Percentiles rank a stretch among this genome's conserved stretches.
These are phyloP conservation scores for Pardosa pseudoannulata DNA, from an alignment of 2,888 invertebrate species.

Conservation along the genomic window DNA sequence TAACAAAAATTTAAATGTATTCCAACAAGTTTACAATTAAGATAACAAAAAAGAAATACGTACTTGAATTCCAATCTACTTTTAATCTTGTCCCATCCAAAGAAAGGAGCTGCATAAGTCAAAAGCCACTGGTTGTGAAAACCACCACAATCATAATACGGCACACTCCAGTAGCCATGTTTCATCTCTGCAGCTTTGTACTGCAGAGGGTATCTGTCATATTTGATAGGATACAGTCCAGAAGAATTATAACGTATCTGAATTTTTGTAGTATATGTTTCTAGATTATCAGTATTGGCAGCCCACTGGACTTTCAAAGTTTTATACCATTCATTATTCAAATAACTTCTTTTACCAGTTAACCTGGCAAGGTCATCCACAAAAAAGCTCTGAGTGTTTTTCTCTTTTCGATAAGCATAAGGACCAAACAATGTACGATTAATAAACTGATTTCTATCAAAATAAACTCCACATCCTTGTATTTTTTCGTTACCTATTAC, in stretches of 20 bases:
- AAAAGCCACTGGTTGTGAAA: slow-evolving; percentile 95
- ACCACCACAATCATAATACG: slow-evolving; percentile 94
- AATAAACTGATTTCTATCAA: slow-evolving; percentile 96
- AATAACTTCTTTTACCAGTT: slow-evolving; percentile 82
- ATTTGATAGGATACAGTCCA: slow-evolving; percentile 87
- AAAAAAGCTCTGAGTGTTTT: slow-evolving; percentile 90
- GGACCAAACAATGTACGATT: slow-evolving; percentile 95
- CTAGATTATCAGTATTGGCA: slow-evolving; percentile 92
- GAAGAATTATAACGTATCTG: slow-evolving; percentile 91
- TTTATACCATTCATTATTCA: slow-evolving; percentile 90
- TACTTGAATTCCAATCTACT: slow-evolving; percentile 95
- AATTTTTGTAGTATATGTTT: slow-evolving; percentile 93
- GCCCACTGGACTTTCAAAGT: slow-evolving; percentile 95
- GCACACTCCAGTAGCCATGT: slow-evolving; percentile 94
- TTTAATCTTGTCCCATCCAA: slow-evolving; percentile 95
- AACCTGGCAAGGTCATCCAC: slow-evolving; percentile 91
- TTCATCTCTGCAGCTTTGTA: slow-evolving; percentile 91
- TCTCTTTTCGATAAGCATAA: slow-evolving; percentile 82
- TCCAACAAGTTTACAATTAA: slow-evolving; percentile 32
- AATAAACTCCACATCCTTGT: slow-evolving; percentile 92
- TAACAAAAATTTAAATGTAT: slow-evolving; percentile 67
- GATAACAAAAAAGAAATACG: too few species aligned
- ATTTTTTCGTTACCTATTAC: slow-evolving; percentile 94
- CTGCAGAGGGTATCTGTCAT: slow-evolving; percentile 90
- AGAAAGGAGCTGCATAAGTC: slow-evolving; percentile 97